Base-by-base conservation (phyloP, 2,113 vertebrate genomes). In the Menidia beryllina region DNA sequence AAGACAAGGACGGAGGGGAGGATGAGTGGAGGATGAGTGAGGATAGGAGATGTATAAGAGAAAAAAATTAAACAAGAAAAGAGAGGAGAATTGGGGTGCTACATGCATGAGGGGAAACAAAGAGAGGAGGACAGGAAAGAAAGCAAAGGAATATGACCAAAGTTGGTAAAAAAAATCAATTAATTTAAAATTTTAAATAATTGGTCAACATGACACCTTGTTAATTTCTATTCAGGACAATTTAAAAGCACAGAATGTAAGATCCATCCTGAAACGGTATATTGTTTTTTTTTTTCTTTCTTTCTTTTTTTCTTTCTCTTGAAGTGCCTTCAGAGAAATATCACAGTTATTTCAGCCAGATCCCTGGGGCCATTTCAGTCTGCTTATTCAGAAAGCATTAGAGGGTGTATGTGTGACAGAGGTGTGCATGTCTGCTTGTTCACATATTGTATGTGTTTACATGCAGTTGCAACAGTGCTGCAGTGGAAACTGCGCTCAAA, bases 271-370 rank as follows among this genome's bases (percentile, higher is more conserved):
- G 56, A 65, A 76, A 70, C n/a, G n/a, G n/a, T n/a, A n/a, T n/a
- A n/a, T n/a, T n/a, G n/a, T n/a, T n/a, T n/a, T n/a, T n/a, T n/a
- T n/a, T n/a, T n/a, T n/a, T n/a, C n/a, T n/a, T n/a, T n/a, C n/a
- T n/a, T n/a, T n/a, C n/a, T n/a, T n/a, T n/a, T n/a, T n/a, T n/a
- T n/a, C n/a, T n/a, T n/a, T n/a, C n/a, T n/a, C n/a, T n/a, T n/a
- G n/a, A n/a, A n/a, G n/a, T n/a, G 66, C 59, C 64, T 66, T 83
- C 38, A 81, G 82, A 69, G 63, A 38, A 76, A 84, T 62, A 86
- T 83, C 78, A 83, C 79, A 82, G 87, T 78, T 78, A 83, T 84
- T 86, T 77, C 36, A 82, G 81, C 41, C 58, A 51, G 45, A 76
- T 78, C 80, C 76, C 54, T n/a, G 2, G 47, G 72, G 72, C 69